phyloP scores from a whole-genome alignment of 2,888 invertebrate species.

The Lamellibrachia satsuma region DNA sequence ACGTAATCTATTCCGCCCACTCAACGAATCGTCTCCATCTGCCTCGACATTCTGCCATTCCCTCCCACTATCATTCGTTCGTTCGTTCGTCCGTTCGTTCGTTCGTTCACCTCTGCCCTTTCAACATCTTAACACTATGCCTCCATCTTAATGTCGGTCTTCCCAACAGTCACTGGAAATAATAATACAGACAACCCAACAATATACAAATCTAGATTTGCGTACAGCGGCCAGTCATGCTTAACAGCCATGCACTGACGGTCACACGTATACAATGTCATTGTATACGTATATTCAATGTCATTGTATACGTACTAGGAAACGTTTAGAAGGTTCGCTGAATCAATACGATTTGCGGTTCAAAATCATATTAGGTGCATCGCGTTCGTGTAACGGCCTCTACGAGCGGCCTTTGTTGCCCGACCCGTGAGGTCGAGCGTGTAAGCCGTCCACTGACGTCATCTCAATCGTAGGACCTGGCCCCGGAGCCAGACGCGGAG shows the following conservation, averaged over 20 bases:
- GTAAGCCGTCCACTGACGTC: not conserved
- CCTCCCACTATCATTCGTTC: no score
- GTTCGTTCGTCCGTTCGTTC: no score
- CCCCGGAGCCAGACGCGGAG: not conserved
- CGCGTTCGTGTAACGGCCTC: not conserved
- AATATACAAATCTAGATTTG: not conserved
- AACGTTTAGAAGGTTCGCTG: not conserved
- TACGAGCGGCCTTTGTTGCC: not conserved
- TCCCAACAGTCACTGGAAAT: not conserved
- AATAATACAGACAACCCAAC: not conserved
- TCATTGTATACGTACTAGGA: not conserved
- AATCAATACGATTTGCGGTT: not conserved
- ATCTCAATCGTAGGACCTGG: not conserved
- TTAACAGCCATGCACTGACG: not conserved
- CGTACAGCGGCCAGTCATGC: not conserved
- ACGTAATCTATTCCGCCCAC: no score
- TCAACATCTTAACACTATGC: no score
- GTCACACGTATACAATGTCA: not conserved
- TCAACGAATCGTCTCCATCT: no score
- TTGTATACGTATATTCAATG: no score
- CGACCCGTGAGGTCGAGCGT: not conserved
- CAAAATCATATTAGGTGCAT: not conserved
- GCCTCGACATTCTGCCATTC: no score
- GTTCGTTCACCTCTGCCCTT: no score
- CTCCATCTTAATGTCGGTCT: not conserved